phyloP scores from a whole-genome alignment of 2,113 vertebrate species.

The Nyctereutes procyonoides region DNA sequence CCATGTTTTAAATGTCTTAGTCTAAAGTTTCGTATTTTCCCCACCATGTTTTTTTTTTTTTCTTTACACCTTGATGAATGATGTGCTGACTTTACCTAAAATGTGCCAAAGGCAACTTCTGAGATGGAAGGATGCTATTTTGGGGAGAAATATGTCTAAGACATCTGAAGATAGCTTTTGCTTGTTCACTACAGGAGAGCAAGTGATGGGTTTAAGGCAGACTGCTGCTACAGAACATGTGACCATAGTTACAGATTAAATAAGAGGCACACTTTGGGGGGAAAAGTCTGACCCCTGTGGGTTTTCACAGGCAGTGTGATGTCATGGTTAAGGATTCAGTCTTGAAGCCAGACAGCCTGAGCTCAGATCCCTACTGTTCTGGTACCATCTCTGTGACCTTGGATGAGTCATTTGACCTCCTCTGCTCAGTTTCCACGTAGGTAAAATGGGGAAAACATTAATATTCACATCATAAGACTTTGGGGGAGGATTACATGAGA shows the following conservation, averaged over 20 bases:
- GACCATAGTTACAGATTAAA: neutral
- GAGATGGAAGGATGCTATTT: conserved; percentile 49
- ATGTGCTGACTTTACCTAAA: neutral
- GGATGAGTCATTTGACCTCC: neutral
- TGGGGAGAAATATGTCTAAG: neutral
- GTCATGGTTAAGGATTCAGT: neutral
- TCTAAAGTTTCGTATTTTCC: neutral
- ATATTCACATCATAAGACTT: neutral
- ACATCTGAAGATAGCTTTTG: conserved; percentile 22
- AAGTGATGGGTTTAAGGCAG: neutral
- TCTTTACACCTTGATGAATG: neutral
- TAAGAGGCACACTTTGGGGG: neutral
- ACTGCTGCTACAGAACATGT: neutral
- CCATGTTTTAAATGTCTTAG: neutral
- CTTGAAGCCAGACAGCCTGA: neutral
- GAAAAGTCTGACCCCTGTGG: neutral
- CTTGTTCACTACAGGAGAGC: neutral
- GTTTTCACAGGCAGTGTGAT: neutral
- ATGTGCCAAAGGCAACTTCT: neutral
- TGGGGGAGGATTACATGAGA: neutral
- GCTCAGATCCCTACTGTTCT: neutral
- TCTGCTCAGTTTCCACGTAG: neutral
- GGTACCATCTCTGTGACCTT: neutral
- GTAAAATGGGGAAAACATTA: neutral
- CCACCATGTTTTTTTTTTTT: neutral